Conservation (phyloP, 2,797 vertebrate genomes). For the Percopsis omiscomaycus region DNA sequence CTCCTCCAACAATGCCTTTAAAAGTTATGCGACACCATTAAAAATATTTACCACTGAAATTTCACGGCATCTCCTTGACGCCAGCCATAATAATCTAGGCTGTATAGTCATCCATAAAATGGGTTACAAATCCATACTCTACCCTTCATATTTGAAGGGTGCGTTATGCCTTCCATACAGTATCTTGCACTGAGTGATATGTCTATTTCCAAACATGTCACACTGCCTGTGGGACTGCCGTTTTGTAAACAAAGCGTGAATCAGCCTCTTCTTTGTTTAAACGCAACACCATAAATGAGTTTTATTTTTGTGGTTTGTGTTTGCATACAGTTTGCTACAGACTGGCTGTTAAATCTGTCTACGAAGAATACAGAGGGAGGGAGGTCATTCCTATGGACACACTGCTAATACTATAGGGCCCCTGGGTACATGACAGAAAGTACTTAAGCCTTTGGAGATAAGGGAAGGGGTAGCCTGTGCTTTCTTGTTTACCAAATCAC, state of each 20-base stretch:
- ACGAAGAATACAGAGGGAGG: neutral
- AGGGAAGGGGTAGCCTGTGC: conserved; percentile 5
- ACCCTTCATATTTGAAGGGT: conserved; percentile 7
- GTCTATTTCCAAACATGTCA: conserved; percentile 29
- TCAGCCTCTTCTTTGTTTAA: neutral
- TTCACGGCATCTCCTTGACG: neutral
- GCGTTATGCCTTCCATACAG: conserved; percentile 5
- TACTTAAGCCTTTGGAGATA: conserved; percentile 6
- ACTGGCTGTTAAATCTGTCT: conserved; percentile 18
- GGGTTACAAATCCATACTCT: neutral
- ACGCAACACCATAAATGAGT: conserved; percentile 16
- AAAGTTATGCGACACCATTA: neutral
- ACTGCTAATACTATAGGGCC: neutral
- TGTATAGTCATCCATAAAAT: conserved; percentile 11
- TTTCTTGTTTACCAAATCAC: conserved; percentile 29
- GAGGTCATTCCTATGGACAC: conserved; percentile 1
- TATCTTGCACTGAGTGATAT: conserved; percentile 24
- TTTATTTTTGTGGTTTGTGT: neutral
- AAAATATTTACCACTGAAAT: neutral
- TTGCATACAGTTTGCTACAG: conserved; percentile 1
- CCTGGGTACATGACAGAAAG: conserved; percentile 5
- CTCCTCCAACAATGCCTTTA: neutral
- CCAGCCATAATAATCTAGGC: neutral
- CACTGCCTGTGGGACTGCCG: conserved; percentile 26
- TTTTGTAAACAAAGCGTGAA: conserved; percentile 8